Evolutionary conservation across 2,888 invertebrate genomes (phyloP).

Genomic region (Erebia ligea): DNA sequence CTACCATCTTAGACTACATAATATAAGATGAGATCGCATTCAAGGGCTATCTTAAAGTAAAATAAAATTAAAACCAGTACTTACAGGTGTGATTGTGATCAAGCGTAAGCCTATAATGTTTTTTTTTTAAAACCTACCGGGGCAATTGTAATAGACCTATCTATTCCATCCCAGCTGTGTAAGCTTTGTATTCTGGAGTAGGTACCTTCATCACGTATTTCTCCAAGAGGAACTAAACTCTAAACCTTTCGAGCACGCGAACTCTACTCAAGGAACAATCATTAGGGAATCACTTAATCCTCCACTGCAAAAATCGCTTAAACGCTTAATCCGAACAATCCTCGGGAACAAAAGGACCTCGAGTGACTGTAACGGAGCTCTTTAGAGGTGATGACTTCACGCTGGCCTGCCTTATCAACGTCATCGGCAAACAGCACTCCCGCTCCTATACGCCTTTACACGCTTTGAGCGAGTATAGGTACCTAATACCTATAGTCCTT

Average conservation of each 20-base stretch:
- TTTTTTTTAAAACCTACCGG: no score
- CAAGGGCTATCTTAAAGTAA: no score
- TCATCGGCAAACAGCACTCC: conserved; percentile 47
- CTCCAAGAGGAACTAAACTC: not conserved
- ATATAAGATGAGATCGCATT: no score
- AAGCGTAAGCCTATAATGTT: no score
- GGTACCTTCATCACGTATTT: not conserved
- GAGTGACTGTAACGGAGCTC: conserved; percentile 39
- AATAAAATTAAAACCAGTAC: no score
- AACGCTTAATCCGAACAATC: conserved; percentile 51
- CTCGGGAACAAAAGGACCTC: conserved; percentile 44
- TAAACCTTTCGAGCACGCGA: conserved; percentile 9
- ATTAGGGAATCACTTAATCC: conserved; percentile 34
- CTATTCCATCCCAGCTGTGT: no score
- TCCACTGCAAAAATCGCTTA: conserved; percentile 42
- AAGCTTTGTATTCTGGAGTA: no score
- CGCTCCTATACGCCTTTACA: conserved; percentile 39
- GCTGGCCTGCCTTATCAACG: conserved; percentile 50
- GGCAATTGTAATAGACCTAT: no score
- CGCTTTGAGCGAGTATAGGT: conserved; percentile 32
- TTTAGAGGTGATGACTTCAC: conserved; percentile 43
- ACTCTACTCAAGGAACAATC: conserved; percentile 13
- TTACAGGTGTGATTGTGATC: no score
- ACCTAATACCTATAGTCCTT: conserved; percentile 4
- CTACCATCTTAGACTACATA: no score